A percentile compares a stretch with the other conserved stretches of the same genome.
These are phyloP conservation scores for Troides aeacus DNA, from an alignment of 2,888 invertebrate genomes.

Conservation along the genomic window DNA sequence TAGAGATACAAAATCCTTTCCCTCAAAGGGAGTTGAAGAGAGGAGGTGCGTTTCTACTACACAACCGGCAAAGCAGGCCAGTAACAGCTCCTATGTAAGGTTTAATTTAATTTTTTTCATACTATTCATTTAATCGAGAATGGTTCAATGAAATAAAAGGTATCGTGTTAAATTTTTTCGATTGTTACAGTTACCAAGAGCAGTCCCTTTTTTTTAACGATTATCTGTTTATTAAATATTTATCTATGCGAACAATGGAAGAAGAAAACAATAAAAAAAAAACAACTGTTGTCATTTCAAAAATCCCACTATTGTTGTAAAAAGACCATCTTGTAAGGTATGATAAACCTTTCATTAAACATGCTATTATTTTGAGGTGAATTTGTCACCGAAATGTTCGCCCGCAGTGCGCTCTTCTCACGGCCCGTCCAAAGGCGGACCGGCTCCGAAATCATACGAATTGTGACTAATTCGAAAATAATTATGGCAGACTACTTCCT, in stretches of 20 bases:
- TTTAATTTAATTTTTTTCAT: too few species aligned
- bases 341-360: slow-evolving; percentile 16
- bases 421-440: slow-evolving; percentile 34
- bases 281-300: slow-evolving; percentile 20
- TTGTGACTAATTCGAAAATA: slow-evolving; percentile 74
- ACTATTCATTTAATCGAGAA: too few species aligned
- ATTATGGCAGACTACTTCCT: slow-evolving; percentile 67
- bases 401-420: slow-evolving; percentile 32
- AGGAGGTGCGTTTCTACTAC: too few species aligned
- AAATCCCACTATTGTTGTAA: slow-evolving; percentile 28
- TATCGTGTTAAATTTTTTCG: background rate
- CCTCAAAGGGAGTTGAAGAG: too few species aligned
- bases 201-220: background rate
- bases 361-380: slow-evolving; percentile 8
- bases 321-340: slow-evolving; percentile 15
- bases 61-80: too few species aligned
- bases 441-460: slow-evolving; percentile 49
- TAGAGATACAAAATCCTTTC: too few species aligned
- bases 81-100: too few species aligned
- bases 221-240: slow-evolving; percentile 15
- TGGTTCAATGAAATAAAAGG: too few species aligned
- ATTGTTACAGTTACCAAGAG: background rate
- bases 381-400: slow-evolving; percentile 26
- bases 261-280: background rate
- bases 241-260: slow-evolving; percentile 18